Evolutionary conservation across 2,888 invertebrate genomes (phyloP), one percentile per base, ranked within the genome.

Genomic region (Linnaemya tessellans): DNA sequence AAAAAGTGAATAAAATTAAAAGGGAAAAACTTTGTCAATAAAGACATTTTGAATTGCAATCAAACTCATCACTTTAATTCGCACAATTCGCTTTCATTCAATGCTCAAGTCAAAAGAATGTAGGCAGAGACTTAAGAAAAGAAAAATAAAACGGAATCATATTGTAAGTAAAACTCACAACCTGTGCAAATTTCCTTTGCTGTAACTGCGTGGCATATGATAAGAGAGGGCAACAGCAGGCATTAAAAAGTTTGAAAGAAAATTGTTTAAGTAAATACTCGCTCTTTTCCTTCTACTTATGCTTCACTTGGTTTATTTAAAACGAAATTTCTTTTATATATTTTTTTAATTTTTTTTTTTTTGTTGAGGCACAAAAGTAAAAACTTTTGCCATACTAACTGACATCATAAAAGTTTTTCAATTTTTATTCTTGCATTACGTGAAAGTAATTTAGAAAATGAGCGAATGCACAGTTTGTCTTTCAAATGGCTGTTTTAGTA

Each of bases 11-110:
- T 15, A 68, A 75, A 18, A 20, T 60, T 35, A 65, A 46, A 67
- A 46, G n/a, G n/a, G 18, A 54, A 80, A 84, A 85, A 87, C 80
- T 87, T 86, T 82, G 86, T 62, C 86, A 86, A 86, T 87, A 87
- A 88, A 87, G 86, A 80, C 84, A 86, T 80, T 87, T 86, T 89
- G 88, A 90, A 90, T 86, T 89, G 90, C 90, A 90, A 90, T 91
- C 91, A 91, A 91, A 91, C 90, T 89, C 90, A 89, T 89, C 90
- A 90, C 90, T 90, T 88, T 88, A 89, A 88, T 89, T 88, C 88
- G 87, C 54, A 68, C 80, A 84, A 83, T 79, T 81, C 80, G 71
- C 74, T 82, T 80, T 75, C 22, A 71, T 74, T 84, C 58, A 22
- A 49, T 30, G 22, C 25, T 70, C 13, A 64, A 43, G 22, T 11